Evolutionary conservation across 2,113 vertebrate genomes (phyloP).

Genomic region (Hydrochoerus hydrochaeris): DNA sequence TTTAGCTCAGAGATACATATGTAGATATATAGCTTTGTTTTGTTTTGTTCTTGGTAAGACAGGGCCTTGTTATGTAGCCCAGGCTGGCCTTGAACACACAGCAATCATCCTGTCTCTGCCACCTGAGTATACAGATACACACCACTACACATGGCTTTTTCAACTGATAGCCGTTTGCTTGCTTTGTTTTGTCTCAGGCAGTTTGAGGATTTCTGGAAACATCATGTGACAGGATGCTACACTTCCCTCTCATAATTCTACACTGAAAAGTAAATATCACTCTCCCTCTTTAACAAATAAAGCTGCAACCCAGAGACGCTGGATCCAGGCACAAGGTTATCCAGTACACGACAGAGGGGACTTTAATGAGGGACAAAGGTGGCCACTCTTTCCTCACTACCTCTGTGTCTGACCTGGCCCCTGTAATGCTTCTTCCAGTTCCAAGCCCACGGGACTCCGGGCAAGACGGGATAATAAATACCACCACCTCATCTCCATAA

Average conservation of each 20-base stretch:
- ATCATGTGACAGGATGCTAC: neutral
- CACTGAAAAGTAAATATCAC: slow-evolving; percentile 8
- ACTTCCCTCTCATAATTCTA: neutral
- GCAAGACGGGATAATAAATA: neutral
- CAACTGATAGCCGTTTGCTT: neutral
- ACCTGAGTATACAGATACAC: neutral
- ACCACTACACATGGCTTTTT: neutral
- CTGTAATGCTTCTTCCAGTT: neutral
- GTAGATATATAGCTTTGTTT: neutral
- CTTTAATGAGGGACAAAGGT: neutral
- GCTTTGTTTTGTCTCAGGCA: neutral
- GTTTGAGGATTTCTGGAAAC: slow-evolving; percentile 5
- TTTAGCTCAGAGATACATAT: no score
- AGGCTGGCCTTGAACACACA: neutral
- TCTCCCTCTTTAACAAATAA: slow-evolving; percentile 20
- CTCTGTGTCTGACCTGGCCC: neutral
- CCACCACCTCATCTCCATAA: neutral
- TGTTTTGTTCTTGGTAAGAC: neutral
- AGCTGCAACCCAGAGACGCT: neutral
- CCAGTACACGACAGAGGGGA: neutral
- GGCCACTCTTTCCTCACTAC: no score
- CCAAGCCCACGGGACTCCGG: neutral
- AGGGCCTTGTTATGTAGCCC: neutral
- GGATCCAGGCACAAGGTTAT: neutral
- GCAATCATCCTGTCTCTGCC: neutral